Evolutionary conservation across 2,797 vertebrate genomes (phyloP), one percentile per base, ranked within the genome.

Genomic region (Gymnothorax javanicus): DNA sequence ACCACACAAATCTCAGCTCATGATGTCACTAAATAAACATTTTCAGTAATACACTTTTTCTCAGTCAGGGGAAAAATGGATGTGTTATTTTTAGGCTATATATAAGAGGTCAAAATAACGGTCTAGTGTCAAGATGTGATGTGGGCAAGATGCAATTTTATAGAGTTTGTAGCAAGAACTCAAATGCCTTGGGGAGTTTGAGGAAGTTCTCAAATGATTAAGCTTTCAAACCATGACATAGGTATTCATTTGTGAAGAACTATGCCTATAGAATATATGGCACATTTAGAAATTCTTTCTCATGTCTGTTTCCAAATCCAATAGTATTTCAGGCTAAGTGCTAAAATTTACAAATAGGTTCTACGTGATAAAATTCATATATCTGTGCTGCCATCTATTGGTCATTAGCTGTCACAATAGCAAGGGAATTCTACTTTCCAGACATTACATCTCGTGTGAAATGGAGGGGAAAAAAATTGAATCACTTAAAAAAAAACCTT

Each of bases 371-470:
- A 56, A 81, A 54, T 81, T 23, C 11, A 33, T 56, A 56, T 23
- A 52, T 81, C 52, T n/a, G 52, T 56, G 56, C 81, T 77, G 86
- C 86, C 86, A 84, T 59, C 86, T 87, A 73, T 33, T 87, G 86
- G 86, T 56, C 50, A 33, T 71, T 8, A n/a, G 43, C 52, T 15
- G 73, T 81, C 23, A 81, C 20, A 81, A 81, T 56, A 81, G 77
- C 3, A 56, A 15, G 54, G 52, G 7, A 20, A 77, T 50, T 43
- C 33, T 43, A 43, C 33, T 2, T 43, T 43, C 33, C 33, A 43
- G 33, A 43, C 33, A 43, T 43, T 43, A 43, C 33, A 43, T 43
- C 33, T 43, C 33, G 33, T 43, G 33, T 43, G 33, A 43, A 43
- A 43, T 43, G 33, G 33, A 43, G 33, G 2, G 2, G 2, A 43